Evolutionary conservation across 2,797 vertebrate species (phyloP), one percentile per base, ranked within the genome.

Genomic region (Champsocephalus esox): DNA sequence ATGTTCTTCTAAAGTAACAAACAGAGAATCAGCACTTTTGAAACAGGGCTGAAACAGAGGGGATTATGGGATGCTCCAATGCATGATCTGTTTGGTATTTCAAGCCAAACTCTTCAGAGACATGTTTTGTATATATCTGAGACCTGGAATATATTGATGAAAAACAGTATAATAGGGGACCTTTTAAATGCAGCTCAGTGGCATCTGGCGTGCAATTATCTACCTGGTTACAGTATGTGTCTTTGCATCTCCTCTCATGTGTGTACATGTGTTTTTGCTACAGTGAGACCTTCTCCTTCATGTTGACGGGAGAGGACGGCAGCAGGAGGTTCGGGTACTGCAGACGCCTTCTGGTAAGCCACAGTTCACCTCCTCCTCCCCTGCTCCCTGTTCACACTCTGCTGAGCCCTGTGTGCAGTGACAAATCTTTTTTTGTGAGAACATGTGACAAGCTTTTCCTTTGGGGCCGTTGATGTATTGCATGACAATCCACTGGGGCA

Each of bases 251-350:
- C 59, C 58, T 61, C 12, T 80, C 13, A 57, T 76, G 46, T 73
- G 56, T 49, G 1, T 44, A 38, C 28, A 21, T 75, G 57, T 83
- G 13, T 67, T 69, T 79, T 74, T 91, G 44, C 92, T 89, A 16
- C 93, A 99, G 98, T 77, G 98, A 99, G 92, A 99, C 98, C 55
- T 99, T 99, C 92, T 99, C 98, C 84, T 99, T 99, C 91, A 99
- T 99, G 98, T 93, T 99, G 92, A 99, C 98, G 41, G 98, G 98
- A 77, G 98, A 99, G 92, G 98, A 99, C 16, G 98, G 98, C 82
- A 99, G 98, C 92, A 95, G 98, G 76, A 94, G 98, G 81, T 99
- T 99, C 62, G 98, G 98, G 56, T 99, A 99, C 89, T 99, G 98
- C 91, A 96, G 98, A 84, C 96, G 98, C 83, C 95, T 99, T 65